phyloP scores from a whole-genome alignment of 2,888 invertebrate genomes.

The Plusia festucae region DNA sequence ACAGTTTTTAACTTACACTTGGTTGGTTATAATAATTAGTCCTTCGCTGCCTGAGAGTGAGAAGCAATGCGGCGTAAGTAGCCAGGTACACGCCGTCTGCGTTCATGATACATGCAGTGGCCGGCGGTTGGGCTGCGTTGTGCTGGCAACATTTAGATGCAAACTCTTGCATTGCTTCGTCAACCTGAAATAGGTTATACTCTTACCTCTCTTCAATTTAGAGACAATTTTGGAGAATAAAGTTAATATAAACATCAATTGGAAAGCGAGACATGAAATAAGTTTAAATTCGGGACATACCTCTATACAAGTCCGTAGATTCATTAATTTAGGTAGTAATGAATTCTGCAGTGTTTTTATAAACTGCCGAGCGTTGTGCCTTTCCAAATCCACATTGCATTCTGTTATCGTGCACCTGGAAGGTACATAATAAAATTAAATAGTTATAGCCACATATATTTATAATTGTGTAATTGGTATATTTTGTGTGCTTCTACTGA shows the following conservation, averaged over 20 bases:
- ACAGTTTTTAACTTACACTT: conserved; percentile 72
- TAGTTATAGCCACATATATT: neutral
- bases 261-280: no score
- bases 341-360: conserved; percentile 93
- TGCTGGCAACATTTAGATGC: conserved; percentile 97
- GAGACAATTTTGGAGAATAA: neutral
- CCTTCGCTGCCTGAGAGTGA: conserved; percentile 94
- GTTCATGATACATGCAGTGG: conserved; percentile 94
- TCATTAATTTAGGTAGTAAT: conserved; percentile 93
- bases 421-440: no score
- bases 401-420: conserved; percentile 86
- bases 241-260: no score
- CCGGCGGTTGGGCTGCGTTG: conserved; percentile 90
- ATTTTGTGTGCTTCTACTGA: no score
- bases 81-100: conserved; percentile 98
- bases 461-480: no score
- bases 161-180: conserved; percentile 97
- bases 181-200: conserved; percentile 88
- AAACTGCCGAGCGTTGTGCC: conserved; percentile 96
- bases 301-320: conserved; percentile 94
- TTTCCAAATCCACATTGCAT: conserved; percentile 95
- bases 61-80: conserved; percentile 94
- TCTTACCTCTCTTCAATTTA: neutral
- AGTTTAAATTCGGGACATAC: conserved; percentile 64
- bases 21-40: conserved; percentile 92